Conservation (phyloP, 2,113 vertebrate species). For the Dasypus novemcinctus region DNA sequence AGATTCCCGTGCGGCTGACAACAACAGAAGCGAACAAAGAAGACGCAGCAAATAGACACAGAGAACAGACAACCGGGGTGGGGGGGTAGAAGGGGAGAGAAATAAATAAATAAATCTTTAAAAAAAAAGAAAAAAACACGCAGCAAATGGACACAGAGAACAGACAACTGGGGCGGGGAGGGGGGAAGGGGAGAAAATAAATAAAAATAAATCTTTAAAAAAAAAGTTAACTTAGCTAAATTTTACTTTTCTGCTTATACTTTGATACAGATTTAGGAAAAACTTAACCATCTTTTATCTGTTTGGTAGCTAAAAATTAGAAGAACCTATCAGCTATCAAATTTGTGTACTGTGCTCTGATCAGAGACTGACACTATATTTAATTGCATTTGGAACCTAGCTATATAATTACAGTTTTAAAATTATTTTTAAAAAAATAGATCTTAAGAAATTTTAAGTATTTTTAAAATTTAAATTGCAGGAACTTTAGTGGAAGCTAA, state of each 20-base stretch:
- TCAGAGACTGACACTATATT: neutral
- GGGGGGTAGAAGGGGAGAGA: too few relatives aligned
- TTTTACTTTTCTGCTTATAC: neutral
- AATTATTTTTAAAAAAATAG: neutral
- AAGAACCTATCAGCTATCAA: neutral
- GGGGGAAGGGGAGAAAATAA: too few relatives aligned
- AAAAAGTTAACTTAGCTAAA: neutral
- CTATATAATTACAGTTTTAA: neutral
- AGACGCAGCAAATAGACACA: too few relatives aligned
- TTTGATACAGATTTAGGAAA: neutral
- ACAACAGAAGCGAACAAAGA: too few relatives aligned
- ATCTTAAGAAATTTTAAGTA: neutral
- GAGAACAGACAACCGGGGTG: too few relatives aligned
- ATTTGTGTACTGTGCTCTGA: neutral
- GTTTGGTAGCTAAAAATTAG: neutral
- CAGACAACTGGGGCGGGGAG: too few relatives aligned
- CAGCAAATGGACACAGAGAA: too few relatives aligned
- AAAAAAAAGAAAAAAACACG: too few relatives aligned
- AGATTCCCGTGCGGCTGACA: too few relatives aligned
- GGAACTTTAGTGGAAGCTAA: neutral
- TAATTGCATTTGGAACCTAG: neutral
- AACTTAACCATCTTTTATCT: neutral
- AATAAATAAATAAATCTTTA: too few relatives aligned
- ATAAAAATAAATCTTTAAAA: too few relatives aligned
- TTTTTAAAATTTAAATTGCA: conserved; percentile 27